Evolutionary conservation across 1,140 invertebrate genomes (phyloP).

Genomic region (Eciton burchellii): DNA sequence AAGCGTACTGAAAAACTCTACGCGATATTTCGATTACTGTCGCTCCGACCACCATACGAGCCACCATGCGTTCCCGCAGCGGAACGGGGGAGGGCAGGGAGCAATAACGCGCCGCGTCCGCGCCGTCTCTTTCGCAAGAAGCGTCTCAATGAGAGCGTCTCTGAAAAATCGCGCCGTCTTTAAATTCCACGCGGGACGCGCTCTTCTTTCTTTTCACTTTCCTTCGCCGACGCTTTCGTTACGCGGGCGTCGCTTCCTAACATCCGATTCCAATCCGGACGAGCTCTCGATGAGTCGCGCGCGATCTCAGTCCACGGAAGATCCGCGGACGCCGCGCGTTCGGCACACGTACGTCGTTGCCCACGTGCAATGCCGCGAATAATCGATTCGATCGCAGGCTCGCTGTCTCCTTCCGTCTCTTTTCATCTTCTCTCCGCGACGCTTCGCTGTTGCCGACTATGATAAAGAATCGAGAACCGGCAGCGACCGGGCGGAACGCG

Average conservation of each 20-base stretch:
- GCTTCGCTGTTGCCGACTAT: background rate
- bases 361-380: conserved; percentile 80
- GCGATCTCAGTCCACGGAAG: conserved; percentile 73
- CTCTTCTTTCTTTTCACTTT: background rate
- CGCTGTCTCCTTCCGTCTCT: conserved; percentile 63
- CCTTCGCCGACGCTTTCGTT: background rate
- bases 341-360: conserved; percentile 78
- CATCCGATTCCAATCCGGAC: background rate
- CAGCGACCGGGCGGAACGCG: background rate
- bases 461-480: conserved; percentile 18
- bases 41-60: conserved; percentile 11
- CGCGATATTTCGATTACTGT: conserved; percentile 58
- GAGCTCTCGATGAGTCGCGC: conserved; percentile 3
- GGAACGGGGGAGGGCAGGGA: conserved; percentile 9
- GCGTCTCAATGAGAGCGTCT: conserved; percentile 24
- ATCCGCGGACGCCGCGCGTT: conserved; percentile 77
- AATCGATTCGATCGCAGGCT: conserved; percentile 82
- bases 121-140: conserved; percentile 2
- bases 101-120: conserved; percentile 21
- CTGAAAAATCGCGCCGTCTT: conserved; percentile 31
- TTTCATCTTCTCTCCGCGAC: conserved; percentile 2
- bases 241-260: background rate
- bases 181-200: conserved; percentile 10
- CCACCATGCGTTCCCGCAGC: too few species aligned
- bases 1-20: conserved; percentile 46